phyloP scores from a whole-genome alignment of 1,140 invertebrate species.

The Elymnias hypermnestra region DNA sequence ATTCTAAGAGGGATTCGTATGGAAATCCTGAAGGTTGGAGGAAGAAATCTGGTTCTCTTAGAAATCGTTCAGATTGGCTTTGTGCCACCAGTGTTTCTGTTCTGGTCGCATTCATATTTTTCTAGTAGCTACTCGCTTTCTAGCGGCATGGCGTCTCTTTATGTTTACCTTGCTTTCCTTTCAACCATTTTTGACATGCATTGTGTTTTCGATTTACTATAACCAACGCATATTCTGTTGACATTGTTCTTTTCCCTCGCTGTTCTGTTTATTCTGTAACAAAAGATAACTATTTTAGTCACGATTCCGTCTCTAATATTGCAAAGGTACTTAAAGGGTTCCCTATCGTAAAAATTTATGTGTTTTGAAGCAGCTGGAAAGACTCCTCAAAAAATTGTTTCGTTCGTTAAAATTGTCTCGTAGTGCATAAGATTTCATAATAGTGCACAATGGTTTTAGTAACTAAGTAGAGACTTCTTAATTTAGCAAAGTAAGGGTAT shows the following conservation, averaged over 20 bases:
- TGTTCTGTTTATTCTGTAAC: slow-evolving; percentile 44
- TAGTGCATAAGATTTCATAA: too few species aligned
- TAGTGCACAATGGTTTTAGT: too few species aligned
- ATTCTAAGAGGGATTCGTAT: slow-evolving; percentile 45
- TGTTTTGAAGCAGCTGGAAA: too few species aligned
- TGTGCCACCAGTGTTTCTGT: slow-evolving; percentile 57
- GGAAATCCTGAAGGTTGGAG: slow-evolving; percentile 31
- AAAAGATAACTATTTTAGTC: slow-evolving; percentile 24
- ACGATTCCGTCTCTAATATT: neutral
- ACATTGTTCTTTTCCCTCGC: slow-evolving; percentile 37
- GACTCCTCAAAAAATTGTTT: too few species aligned
- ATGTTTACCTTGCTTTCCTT: slow-evolving; percentile 65
- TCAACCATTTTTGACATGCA: slow-evolving; percentile 70
- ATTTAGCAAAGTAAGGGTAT: too few species aligned
- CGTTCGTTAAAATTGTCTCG: too few species aligned
- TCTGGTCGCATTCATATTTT: slow-evolving; percentile 68
- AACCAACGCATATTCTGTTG: slow-evolving; percentile 50
- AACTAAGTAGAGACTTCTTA: too few species aligned
- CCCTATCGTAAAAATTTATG: too few species aligned
- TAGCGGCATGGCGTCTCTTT: slow-evolving; percentile 66
- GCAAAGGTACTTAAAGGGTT: too few species aligned
- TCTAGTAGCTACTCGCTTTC: slow-evolving; percentile 47
- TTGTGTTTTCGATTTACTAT: slow-evolving; percentile 50
- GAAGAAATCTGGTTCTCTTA: slow-evolving; percentile 49
- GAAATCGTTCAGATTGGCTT: slow-evolving; percentile 54